Evolutionary conservation across 1,140 invertebrate genomes (phyloP).

Genomic region (Atopsyche davidsoni): DNA sequence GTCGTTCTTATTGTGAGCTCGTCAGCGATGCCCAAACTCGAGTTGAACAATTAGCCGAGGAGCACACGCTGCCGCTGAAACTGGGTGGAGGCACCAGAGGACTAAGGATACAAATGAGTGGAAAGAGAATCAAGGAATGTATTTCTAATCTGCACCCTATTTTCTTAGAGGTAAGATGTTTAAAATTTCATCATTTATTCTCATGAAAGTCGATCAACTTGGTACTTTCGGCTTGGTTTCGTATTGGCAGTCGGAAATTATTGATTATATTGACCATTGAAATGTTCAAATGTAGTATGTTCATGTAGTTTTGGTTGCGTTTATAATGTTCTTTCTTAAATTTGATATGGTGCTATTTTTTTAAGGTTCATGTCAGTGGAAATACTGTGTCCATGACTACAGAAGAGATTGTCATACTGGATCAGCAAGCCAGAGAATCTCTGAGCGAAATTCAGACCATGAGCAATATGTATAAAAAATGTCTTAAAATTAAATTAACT

Average conservation of each 20-base stretch:
- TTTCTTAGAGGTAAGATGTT: slow-evolving; percentile 63
- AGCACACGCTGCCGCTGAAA: slow-evolving; percentile 59
- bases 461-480: slow-evolving; percentile 72
- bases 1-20: slow-evolving; percentile 68
- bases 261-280: too few relatives aligned
- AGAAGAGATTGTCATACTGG: slow-evolving; percentile 62
- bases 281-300: too few relatives aligned
- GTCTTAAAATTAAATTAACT: too few relatives aligned
- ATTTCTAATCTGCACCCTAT: slow-evolving; percentile 55
- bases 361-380: slow-evolving; percentile 56
- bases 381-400: slow-evolving; percentile 71
- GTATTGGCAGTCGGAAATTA: too few relatives aligned
- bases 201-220: too few relatives aligned
- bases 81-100: slow-evolving; percentile 61
- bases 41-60: slow-evolving; percentile 57
- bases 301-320: too few relatives aligned
- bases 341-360: too few relatives aligned
- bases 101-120: slow-evolving; percentile 52
- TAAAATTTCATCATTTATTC: too few relatives aligned
- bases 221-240: too few relatives aligned
- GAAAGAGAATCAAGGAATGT: slow-evolving; percentile 42
- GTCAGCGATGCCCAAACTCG: slow-evolving; percentile 67
- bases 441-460: slow-evolving; percentile 72
- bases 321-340: too few relatives aligned
- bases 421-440: slow-evolving; percentile 64